phyloP scores from a whole-genome alignment of 64 coral and sea anemone genomes.

The Stichodactyla helianthus region DNA sequence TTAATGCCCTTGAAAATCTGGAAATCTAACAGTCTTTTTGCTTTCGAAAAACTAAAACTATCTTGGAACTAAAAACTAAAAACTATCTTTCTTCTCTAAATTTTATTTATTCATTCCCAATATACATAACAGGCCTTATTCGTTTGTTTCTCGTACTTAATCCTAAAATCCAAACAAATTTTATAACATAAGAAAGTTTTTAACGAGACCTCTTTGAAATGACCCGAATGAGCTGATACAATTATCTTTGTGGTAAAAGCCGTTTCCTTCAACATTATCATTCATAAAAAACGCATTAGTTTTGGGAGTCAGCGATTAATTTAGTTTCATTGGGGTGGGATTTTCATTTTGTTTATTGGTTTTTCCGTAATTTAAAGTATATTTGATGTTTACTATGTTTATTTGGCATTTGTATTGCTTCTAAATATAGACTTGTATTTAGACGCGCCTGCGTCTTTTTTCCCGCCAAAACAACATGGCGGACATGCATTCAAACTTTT shows the following conservation, averaged over 20 bases:
- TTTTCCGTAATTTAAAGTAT: background rate
- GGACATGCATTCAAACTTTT: background rate
- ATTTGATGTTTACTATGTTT: slow-evolving; percentile 21
- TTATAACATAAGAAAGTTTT: background rate
- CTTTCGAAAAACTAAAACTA: too few species aligned
- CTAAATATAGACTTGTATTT: background rate
- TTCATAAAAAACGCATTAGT: background rate
- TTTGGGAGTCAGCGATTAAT: background rate
- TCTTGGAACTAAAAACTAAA: too few species aligned
- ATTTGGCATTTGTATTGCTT: background rate
- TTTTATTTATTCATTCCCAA: background rate
- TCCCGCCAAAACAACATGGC: slow-evolving; percentile 24
- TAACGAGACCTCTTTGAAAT: background rate
- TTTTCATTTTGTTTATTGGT: slow-evolving; percentile 8
- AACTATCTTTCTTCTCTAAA: too few species aligned
- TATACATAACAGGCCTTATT: background rate
- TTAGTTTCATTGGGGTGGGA: slow-evolving; percentile 16
- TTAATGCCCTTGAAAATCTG: too few species aligned
- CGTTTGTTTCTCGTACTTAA: background rate
- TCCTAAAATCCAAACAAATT: background rate
- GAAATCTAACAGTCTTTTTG: too few species aligned
- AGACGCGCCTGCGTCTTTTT: background rate
- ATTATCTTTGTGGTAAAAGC: background rate
- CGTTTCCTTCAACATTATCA: slow-evolving; percentile 7
- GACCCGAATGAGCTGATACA: background rate